Conservation (phyloP, 1,140 invertebrate genomes). For the Cherax quadricarinatus region DNA sequence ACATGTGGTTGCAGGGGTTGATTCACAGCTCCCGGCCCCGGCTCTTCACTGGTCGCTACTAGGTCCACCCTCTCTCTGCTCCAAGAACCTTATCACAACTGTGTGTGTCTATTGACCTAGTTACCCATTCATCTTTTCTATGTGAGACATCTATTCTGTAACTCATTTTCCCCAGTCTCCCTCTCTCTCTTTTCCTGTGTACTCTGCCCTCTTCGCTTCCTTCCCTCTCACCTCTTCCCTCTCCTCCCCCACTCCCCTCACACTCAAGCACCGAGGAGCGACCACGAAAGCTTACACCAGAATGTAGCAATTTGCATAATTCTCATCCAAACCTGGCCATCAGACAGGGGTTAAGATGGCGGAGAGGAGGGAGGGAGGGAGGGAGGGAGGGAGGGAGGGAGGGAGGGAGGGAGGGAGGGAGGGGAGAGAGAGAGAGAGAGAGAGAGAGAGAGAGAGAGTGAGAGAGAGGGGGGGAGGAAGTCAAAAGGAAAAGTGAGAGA, state of each 20-base stretch:
- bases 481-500: background rate
- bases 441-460: background rate
- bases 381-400: background rate
- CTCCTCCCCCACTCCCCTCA: background rate
- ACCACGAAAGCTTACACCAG: background rate
- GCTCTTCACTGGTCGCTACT: too few relatives aligned
- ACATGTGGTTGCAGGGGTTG: too few relatives aligned
- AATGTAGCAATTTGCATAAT: slow-evolving; percentile 11
- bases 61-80: too few relatives aligned
- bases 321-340: background rate
- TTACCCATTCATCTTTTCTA: too few relatives aligned
- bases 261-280: background rate
- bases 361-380: background rate
- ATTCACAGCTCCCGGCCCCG: too few relatives aligned
- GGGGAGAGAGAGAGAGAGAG: background rate
- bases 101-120: too few relatives aligned
- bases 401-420: background rate
- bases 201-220: background rate
- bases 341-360: background rate
- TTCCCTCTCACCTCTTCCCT: background rate
- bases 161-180: background rate
- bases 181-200: background rate
- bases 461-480: background rate
- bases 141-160: too few relatives aligned
- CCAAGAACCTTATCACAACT: too few relatives aligned